Evolutionary conservation across 2,888 invertebrate genomes (phyloP), one percentile per base, ranked within the genome.

Genomic region (Dynastes grantii): DNA sequence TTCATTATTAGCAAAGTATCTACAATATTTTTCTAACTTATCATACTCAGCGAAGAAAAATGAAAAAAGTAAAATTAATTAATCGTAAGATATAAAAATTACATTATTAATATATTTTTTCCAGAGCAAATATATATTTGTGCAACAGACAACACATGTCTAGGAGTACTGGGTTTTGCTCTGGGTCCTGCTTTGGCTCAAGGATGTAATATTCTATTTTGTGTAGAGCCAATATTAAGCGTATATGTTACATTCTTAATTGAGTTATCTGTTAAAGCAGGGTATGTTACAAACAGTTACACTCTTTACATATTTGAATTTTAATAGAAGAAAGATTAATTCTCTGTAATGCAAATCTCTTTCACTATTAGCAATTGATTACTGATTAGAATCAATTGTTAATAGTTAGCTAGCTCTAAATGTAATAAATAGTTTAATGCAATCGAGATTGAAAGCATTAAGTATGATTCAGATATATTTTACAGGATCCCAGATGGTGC

Each of bases 401-500:
- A 32, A 32, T 16, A 16, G 16, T 16, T 16, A 32, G 32, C 4
- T 32, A 32, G 32, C 32, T 32, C 32, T 32, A 5, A 32, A 2
- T 32, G 5, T 32, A 32, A 32, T 2, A 2, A 32, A 32, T 4
- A 5, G 32, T 0, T 32, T 32, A 32, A 32, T 32, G 5, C 5
- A 32, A 32, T 5, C 5, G 2, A 32, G 5, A 32, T 32, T 32
- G 32, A 32, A 32, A 32, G 32, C 32, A 32, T 32, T 5, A 32
- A 32, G 32, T 32, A 32, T 32, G 32, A 32, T 32, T 32, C 32
- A 5, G 5, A 55, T 16, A 16, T n/a, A 4, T 16, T 68, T 61
- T 68, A 58, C 22, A 80, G 80, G 63, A 63, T 80, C 68, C 77
- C 77, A 63, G 76, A 76, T 27, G 77, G 63, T 27, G 63, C 75